Evolutionary conservation across 2,888 invertebrate genomes (phyloP), one percentile per base, ranked within the genome.

Genomic region (Himalopsyche kuldschensis): DNA sequence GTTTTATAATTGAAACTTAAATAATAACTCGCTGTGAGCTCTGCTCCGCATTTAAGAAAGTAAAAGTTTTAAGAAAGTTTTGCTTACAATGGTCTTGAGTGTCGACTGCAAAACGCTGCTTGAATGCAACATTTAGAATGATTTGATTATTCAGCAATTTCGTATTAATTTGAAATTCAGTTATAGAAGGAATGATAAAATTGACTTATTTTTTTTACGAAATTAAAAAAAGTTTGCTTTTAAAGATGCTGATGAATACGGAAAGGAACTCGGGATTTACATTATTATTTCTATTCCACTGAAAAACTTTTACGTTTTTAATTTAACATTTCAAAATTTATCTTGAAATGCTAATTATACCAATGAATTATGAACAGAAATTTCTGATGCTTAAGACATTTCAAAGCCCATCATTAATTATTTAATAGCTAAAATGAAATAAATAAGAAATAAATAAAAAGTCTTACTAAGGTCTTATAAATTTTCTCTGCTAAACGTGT

Each of bases 1-100:
- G 63, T 80, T 80, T 80, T 80, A 80, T 69, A 69, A 80, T 80
- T 80, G 79, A 80, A 79, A 63, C 69, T 80, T 80, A 63, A 80
- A 80, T 80, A 80, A 80, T 80, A 69, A 63, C 79, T 24, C 35
- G 79, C 17, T 31, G 27, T n/a, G 35, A 80, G 41, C 32, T 75
- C 32, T 75, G 24, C 69, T 63, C 69, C 20, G 20, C 20, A n/a
- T 55, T 55, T 55, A 20, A 20, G 55, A 55, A 55, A 55, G 55
- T 55, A 55, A n/a, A 55, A 55, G 55, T 55, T 55, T 20, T 55
- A 20, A 55, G 55, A 55, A 55, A 55, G 55, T 55, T 55, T 55
- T 55, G 55, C 55, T 55, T 55, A 55, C 55, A 55, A 55, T 55
- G 55, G 55, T 55, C 6, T 55, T 55, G 55, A 55, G 55, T 55